Percentiles rank a stretch among this genome's conserved stretches.
Evolutionary conservation across 2,113 vertebrate species (phyloP).

Genomic region (Mastomys natalensis): DNA sequence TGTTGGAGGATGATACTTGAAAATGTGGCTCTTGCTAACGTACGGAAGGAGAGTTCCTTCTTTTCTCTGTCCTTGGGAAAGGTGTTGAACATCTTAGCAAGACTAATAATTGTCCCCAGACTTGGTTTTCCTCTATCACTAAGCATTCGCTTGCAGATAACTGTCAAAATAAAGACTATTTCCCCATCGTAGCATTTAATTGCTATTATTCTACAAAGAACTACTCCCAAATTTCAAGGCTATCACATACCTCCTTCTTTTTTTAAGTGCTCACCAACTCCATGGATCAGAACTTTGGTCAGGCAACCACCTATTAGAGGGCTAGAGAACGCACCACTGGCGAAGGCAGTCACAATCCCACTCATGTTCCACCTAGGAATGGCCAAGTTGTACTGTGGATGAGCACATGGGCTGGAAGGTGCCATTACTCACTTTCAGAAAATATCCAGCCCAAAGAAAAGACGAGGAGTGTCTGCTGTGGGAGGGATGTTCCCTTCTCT

Average conservation of each 20-base stretch:
- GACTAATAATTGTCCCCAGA: neutral
- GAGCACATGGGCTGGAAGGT: neutral
- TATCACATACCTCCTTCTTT: neutral
- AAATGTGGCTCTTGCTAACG: constrained; percentile 22
- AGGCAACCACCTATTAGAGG: neutral
- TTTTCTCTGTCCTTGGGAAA: neutral
- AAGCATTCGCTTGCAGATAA: constrained; percentile 11
- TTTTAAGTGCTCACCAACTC: neutral
- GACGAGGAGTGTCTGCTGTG: neutral
- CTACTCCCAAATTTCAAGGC: neutral
- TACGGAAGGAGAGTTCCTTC: constrained; percentile 20
- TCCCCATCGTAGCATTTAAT: neutral
- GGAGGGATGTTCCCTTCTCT: neutral
- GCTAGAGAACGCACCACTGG: neutral
- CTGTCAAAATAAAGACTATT: constrained; percentile 52
- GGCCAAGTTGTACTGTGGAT: neutral
- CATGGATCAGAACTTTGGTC: neutral
- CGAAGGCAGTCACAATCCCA: neutral
- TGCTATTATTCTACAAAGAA: constrained; percentile 15
- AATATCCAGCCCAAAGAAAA: neutral
- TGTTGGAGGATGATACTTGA: constrained; percentile 3
- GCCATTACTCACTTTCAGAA: neutral
- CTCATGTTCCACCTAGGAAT: neutral
- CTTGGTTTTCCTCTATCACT: neutral
- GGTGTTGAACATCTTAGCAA: neutral